A percentile compares a stretch with the other conserved stretches of the same genome.
Evolutionary conservation across 1,140 invertebrate genomes (phyloP).

Genomic region (Wiebesia pumilae): DNA sequence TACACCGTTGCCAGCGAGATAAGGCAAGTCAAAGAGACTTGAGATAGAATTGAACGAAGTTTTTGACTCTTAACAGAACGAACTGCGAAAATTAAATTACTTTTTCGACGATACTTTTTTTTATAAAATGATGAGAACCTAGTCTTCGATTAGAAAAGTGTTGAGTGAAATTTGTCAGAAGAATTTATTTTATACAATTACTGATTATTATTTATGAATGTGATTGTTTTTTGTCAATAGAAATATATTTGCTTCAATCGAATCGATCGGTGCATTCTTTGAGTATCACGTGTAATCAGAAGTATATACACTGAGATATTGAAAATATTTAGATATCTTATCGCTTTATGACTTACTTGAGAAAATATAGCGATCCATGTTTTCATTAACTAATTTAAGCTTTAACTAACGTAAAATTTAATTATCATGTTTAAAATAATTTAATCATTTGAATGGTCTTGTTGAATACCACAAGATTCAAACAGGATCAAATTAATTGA

Average conservation of each 20-base stretch:
- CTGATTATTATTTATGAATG: background rate
- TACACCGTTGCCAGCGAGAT: slow-evolving; percentile 45
- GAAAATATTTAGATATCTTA: slow-evolving; percentile 45
- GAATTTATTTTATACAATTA: background rate
- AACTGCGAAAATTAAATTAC: background rate
- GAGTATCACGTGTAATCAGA: slow-evolving; percentile 23
- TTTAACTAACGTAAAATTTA: background rate
- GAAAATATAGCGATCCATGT: background rate
- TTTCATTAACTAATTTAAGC: slow-evolving; percentile 11
- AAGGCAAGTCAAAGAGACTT: slow-evolving; percentile 49
- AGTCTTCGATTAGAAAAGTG: background rate
- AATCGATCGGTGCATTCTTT: slow-evolving; percentile 35
- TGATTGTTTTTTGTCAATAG: background rate
- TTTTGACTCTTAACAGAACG: background rate
- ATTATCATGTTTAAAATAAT: background rate
- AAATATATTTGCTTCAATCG: background rate
- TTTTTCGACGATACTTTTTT: background rate
- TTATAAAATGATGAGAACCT: background rate
- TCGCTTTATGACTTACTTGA: slow-evolving; percentile 33
- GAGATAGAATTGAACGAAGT: slow-evolving; percentile 4
- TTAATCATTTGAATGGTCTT: background rate
- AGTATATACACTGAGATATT: slow-evolving; percentile 34
- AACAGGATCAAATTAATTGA: no score
- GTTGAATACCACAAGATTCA: no score
- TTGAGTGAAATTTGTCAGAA: background rate